These are phyloP conservation scores for Drosophila birchii DNA, from an alignment of 2,888 invertebrate species.

Conservation along the genomic window DNA sequence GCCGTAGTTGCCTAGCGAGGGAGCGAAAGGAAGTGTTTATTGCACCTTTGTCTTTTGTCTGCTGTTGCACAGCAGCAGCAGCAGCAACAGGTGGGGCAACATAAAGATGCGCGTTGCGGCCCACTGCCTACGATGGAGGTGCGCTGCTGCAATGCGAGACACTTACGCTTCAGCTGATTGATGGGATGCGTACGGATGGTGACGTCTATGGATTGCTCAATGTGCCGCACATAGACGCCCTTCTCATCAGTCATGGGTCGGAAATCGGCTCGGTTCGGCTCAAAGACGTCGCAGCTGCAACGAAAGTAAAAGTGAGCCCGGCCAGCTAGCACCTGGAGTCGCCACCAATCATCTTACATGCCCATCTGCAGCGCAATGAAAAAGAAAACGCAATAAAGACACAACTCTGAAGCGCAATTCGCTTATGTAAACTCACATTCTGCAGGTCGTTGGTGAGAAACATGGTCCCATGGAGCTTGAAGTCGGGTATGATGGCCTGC, in stretches of 20 bases:
- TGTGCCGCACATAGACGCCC: constrained; percentile 92
- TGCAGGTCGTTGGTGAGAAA: constrained; percentile 92
- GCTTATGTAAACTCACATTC: constrained; percentile 87
- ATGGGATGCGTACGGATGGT: constrained; percentile 90
- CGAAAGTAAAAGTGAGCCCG: constrained; percentile 32
- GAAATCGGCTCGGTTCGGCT: constrained; percentile 92
- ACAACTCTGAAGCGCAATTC: neutral
- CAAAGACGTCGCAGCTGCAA: constrained; percentile 91
- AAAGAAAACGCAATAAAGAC: constrained; percentile 5
- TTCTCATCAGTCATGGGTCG: constrained; percentile 91
- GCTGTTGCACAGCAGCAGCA: constrained; percentile 31
- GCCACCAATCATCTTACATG: constrained; percentile 56
- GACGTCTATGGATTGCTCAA: constrained; percentile 93
- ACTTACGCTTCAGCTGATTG: constrained; percentile 85
- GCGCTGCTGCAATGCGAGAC: constrained; percentile 62
- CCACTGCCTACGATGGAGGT: constrained; percentile 66
- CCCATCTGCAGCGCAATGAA: constrained; percentile 62
- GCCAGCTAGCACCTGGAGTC: neutral
- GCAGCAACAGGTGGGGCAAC: constrained; percentile 60
- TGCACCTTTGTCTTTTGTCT: constrained; percentile 39
- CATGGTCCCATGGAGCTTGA: constrained; percentile 91
- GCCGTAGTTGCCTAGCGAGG: constrained; percentile 80
- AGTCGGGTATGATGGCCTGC: constrained; percentile 91
- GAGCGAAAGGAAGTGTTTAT: constrained; percentile 66
- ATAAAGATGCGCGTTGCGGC: constrained; percentile 51